phyloP scores from a whole-genome alignment of 1,140 invertebrate species.

The Radopholus similis region DNA sequence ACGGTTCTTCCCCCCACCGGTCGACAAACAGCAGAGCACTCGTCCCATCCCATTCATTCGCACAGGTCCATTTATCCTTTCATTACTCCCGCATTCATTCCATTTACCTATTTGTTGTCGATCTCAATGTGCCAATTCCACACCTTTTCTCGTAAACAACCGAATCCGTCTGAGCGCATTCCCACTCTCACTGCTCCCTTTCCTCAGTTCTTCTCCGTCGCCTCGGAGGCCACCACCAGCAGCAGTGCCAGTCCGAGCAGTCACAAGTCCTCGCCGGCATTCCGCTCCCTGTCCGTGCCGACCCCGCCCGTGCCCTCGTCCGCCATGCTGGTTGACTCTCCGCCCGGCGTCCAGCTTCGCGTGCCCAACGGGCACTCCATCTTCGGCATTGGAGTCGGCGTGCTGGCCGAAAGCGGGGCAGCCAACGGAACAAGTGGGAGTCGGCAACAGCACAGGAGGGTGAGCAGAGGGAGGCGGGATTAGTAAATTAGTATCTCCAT shows the following conservation, averaged over 20 bases:
- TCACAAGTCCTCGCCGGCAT: too few species aligned
- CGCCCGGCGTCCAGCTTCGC: not conserved
- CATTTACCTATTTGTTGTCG: too few species aligned
- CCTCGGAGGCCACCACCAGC: not conserved
- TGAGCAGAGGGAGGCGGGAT: not conserved
- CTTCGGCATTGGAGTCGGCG: not conserved
- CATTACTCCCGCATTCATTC: not conserved
- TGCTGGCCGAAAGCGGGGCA: not conserved
- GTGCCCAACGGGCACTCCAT: not conserved
- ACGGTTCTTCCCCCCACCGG: too few species aligned
- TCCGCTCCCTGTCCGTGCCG: not conserved
- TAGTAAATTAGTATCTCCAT: not conserved
- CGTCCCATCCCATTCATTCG: not conserved
- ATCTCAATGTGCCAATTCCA: too few species aligned
- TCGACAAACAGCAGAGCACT: too few species aligned
- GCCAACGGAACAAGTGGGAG: not conserved
- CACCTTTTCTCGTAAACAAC: not conserved
- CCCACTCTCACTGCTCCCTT: not conserved
- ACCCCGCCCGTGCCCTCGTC: not conserved
- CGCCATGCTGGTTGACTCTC: not conserved
- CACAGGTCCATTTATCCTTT: not conserved
- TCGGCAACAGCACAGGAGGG: not conserved
- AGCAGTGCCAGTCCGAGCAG: too few species aligned
- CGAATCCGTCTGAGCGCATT: too few species aligned
- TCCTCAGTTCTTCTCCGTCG: slow-evolving; percentile 3